Evolutionary conservation across 2,888 invertebrate species (phyloP).

Genomic region (Ditula angustiorana): DNA sequence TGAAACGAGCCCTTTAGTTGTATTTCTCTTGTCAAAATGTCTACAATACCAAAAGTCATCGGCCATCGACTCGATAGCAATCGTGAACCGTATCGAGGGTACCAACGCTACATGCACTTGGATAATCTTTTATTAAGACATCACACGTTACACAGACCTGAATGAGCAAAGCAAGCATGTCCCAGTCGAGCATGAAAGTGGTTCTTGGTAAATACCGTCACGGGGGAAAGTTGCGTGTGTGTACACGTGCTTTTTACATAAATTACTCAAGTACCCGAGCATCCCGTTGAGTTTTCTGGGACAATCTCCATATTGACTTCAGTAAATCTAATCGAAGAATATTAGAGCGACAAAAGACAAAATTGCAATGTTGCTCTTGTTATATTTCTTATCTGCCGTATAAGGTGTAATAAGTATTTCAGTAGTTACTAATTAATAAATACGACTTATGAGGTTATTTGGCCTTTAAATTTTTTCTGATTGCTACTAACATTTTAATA

Average conservation of each 20-base stretch:
- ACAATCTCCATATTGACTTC: not conserved
- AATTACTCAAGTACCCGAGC: constrained; percentile 28
- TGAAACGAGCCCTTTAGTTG: too few relatives aligned
- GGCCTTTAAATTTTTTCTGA: too few relatives aligned
- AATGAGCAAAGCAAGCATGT: constrained; percentile 38
- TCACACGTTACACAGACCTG: constrained; percentile 36
- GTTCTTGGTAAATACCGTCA: constrained; percentile 47
- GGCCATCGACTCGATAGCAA: constrained; percentile 3
- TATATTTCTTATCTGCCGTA: too few relatives aligned
- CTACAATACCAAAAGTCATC: not conserved
- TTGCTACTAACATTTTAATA: too few relatives aligned
- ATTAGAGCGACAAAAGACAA: too few relatives aligned
- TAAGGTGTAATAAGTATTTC: not conserved
- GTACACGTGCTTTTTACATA: constrained; percentile 38
- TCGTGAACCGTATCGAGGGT: constrained; percentile 3
- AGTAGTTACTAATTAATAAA: too few relatives aligned
- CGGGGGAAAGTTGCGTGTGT: constrained; percentile 40
- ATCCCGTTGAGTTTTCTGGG: constrained; percentile 25
- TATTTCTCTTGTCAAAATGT: too few relatives aligned
- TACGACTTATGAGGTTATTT: too few relatives aligned
- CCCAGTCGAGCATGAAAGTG: constrained; percentile 47
- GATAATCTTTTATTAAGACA: constrained; percentile 38
- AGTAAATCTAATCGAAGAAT: too few relatives aligned
- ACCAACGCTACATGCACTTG: constrained; percentile 19
- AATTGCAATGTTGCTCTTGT: not conserved